Evolutionary conservation across 2,888 invertebrate species (phyloP), one percentile per base, ranked within the genome.

Genomic region (Amphipyra berbera): DNA sequence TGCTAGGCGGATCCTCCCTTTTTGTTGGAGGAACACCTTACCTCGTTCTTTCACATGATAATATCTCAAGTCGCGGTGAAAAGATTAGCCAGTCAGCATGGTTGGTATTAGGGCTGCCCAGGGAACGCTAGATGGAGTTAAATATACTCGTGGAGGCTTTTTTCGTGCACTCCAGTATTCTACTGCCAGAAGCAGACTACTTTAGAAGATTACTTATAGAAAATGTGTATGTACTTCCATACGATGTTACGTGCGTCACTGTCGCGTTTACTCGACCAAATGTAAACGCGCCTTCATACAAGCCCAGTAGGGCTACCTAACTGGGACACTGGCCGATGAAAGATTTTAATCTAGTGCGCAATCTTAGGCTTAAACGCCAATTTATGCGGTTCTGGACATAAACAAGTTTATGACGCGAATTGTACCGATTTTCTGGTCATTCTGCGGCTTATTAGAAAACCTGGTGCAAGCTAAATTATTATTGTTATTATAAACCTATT

Each of bases 261-360:
- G 30, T 30, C 30, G 30, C 37, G 9, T 2, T 27, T 8, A 68
- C 27, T 50, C 12, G 38, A 7, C 46, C 30, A 37, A 37, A 42
- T 70, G 37, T 68, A 46, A 55, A 56, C 55, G 48, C 53, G 15
- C 33, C 74, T 6, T 74, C 55, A 61, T 46, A 56, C 52, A 47
- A 61, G 55, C 48, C 53, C 42, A 61, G 47, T 61, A 73, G 65
- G 69, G 64, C 53, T 65, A 27, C 47, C 54, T 63, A 73, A 65
- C 62, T 75, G 52, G 69, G 64, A 48, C 68, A 64, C 49, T 54
- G 49, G 63, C 57, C 69, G 67, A 78, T 63, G 76, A 63, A 75
- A 78, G 70, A 76, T 73, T 73, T 64, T 73, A 76, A 78, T 78
- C 78, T 73, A 48, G 62, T 55, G 41, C 61, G 60, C 67, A 75